Evolutionary conservation across 1,140 invertebrate genomes (phyloP).

Genomic region (Xylocopa sonorina): DNA sequence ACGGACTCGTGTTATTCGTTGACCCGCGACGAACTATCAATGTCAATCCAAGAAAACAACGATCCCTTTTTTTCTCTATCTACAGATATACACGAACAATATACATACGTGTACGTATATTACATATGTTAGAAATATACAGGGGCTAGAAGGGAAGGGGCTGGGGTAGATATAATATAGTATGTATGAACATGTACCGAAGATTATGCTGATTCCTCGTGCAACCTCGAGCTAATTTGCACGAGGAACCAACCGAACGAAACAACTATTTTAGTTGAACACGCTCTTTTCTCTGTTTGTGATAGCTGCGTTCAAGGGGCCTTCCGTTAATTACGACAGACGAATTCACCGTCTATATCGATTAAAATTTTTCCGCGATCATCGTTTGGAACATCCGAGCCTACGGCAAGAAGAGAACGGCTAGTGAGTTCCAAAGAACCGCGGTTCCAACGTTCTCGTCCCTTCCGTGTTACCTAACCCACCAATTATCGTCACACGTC

Average conservation of each 20-base stretch:
- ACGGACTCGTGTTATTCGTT: slow-evolving; percentile 9
- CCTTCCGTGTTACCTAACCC: slow-evolving; percentile 49
- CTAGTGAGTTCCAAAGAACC: slow-evolving; percentile 69
- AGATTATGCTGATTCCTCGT: no score
- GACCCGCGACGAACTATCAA: slow-evolving; percentile 33
- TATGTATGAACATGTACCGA: no score
- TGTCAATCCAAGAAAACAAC: slow-evolving; percentile 54
- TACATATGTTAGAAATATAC: no score
- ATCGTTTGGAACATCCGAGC: slow-evolving; percentile 54
- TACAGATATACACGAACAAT: slow-evolving; percentile 11
- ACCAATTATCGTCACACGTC: no score
- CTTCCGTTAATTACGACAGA: slow-evolving; percentile 57
- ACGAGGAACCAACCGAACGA: no score
- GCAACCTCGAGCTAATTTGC: no score
- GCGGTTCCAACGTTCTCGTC: slow-evolving; percentile 43
- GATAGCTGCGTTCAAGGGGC: slow-evolving; percentile 63
- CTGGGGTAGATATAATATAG: no score
- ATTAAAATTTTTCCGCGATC: slow-evolving; percentile 52
- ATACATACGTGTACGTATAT: not conserved
- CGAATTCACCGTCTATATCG: slow-evolving; percentile 45
- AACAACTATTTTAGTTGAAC: slow-evolving; percentile 49
- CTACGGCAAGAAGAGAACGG: slow-evolving; percentile 51
- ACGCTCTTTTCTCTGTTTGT: slow-evolving; percentile 54
- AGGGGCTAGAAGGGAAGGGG: no score
- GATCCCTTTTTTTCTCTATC: slow-evolving; percentile 33